Evolutionary conservation across 2,888 invertebrate species (phyloP), one percentile per base, ranked within the genome.

Genomic region (Malachius bipustulatus): DNA sequence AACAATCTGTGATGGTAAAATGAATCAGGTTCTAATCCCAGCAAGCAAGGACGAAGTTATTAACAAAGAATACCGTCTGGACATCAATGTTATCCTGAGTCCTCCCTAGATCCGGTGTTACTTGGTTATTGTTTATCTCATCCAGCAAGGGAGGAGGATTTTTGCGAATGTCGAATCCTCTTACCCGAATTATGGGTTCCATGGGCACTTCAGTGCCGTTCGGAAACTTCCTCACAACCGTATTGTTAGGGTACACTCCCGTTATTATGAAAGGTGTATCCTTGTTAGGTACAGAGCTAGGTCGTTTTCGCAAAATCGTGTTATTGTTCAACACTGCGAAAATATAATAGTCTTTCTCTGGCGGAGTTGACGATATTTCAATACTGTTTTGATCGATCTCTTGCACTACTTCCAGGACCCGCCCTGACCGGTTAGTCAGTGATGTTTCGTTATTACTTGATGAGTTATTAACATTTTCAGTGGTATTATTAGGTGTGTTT

Each of bases 141-240:
- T 69, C 70, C 24, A 8, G 6, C 65, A 66, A 67, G 55, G 69
- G 69, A 65, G 60, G 61, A 48, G 62, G 62, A 47, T 59, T 59
- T 48, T 57, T 55, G 47, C 62, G 59, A 64, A 72, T 70, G 71
- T 74, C 62, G 55, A 63, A 73, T 69, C 72, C 68, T 66, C 67
- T 60, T 55, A 64, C 62, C 59, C 61, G 59, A 49, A 63, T 60
- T 35, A 60, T 50, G 28, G 56, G 60, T 52, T 64, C 63, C 59
- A 78, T 77, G 62, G 81, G 80, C 61, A 82, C 75, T 62, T 77
- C 66, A 57, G 82, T 81, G 60, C 82, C 82, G 55, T 83, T 82
- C 46, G 82, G 82, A 59, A 77, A 82, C 66, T 78, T 82, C 65
- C 77, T 75, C 58, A 82, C 76, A 60, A 82, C 67, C 59, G 77